Evolutionary conservation across 2,113 vertebrate species (phyloP), one percentile per base, ranked within the genome.

Genomic region (Marmota monax): DNA sequence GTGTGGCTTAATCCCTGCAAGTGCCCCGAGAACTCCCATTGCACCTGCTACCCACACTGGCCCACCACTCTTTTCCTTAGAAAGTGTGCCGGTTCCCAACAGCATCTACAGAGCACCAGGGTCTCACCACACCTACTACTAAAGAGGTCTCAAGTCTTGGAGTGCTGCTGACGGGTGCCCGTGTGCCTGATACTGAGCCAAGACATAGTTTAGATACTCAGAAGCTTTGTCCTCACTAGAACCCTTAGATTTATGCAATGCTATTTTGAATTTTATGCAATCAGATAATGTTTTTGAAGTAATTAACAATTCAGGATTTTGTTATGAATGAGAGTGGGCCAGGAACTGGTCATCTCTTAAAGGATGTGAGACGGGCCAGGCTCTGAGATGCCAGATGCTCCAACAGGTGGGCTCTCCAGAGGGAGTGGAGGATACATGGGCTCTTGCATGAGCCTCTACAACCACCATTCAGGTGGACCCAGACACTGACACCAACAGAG

Each of bases 11-110:
- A 1, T 0, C 2, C 5, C 39, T 22, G 11, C 53, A 7, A 14
- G 51, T 5, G 42, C 34, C 17, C 32, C 32, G 0, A 0, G 3
- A 22, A 10, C 8, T 22, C 7, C 0, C 8, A 2, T 1, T 1
- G 37, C 22, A 65, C 34, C 45, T 39, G 37, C 7, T 0, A 9
- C 0, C 17, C 42, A 65, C 34, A 67, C 45, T 51, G 12, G 16
- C 58, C 88, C 69, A 14, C 1, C 16, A 0, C n/a, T 11, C 20
- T 22, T 45, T 45, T 45, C 86, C 83, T 51, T 42, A 5, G 37
- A 72, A 67, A 39, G 18, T 6, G 23, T 16, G 5, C 7, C 39
- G 37, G 70, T 91, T 61, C 77, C 58, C 45, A 5, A 9, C 1
- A 45, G 42, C 69, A 2, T 5, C 2, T 12, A 6, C 4, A 51